Percentiles rank a stretch among this genome's conserved stretches.
These are phyloP conservation scores for Congeria kusceri DNA, from an alignment of 2,888 invertebrate species.

Conservation along the genomic window DNA sequence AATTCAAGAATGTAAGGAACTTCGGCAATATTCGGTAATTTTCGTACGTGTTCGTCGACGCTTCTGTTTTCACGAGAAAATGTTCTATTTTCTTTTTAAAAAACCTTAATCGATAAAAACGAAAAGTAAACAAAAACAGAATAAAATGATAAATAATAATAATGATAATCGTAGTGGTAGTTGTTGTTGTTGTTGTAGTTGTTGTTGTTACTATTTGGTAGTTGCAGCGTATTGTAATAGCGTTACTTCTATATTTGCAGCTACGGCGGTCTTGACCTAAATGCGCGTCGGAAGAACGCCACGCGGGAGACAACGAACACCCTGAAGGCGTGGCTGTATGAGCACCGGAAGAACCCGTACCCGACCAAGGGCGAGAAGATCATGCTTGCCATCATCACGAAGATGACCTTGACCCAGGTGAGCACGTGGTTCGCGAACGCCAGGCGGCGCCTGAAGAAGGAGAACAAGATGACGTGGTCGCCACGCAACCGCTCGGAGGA, in stretches of 20 bases:
- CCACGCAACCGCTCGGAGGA: slow-evolving; percentile 90
- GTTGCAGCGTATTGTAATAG: too few species aligned
- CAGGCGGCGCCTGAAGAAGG: slow-evolving; percentile 95
- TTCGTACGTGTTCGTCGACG: too few species aligned
- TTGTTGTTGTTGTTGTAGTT: too few species aligned
- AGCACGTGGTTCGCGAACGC: slow-evolving; percentile 99
- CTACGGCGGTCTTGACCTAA: slow-evolving; percentile 89
- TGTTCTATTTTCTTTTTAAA: too few species aligned
- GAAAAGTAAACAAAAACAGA: too few species aligned
- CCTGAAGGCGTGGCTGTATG: slow-evolving; percentile 98
- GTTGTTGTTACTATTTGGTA: too few species aligned
- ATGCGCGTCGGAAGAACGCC: slow-evolving; percentile 98
- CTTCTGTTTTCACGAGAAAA: too few species aligned
- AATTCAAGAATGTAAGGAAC: too few species aligned
- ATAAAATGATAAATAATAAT: too few species aligned
- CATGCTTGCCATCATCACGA: slow-evolving; percentile 97
- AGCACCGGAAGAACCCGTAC: slow-evolving; percentile 98
- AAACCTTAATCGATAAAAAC: too few species aligned
- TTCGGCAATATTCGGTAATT: too few species aligned
- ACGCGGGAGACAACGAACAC: slow-evolving; percentile 99
- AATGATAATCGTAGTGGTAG: too few species aligned
- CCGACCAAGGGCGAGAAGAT: slow-evolving; percentile 98
- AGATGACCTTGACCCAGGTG: slow-evolving; percentile 96
- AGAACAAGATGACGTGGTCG: slow-evolving; percentile 99
- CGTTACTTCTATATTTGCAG: slow-evolving; percentile 51